phyloP scores from a whole-genome alignment of 2,888 invertebrate genomes.

The Gandaritis pyraliata region DNA sequence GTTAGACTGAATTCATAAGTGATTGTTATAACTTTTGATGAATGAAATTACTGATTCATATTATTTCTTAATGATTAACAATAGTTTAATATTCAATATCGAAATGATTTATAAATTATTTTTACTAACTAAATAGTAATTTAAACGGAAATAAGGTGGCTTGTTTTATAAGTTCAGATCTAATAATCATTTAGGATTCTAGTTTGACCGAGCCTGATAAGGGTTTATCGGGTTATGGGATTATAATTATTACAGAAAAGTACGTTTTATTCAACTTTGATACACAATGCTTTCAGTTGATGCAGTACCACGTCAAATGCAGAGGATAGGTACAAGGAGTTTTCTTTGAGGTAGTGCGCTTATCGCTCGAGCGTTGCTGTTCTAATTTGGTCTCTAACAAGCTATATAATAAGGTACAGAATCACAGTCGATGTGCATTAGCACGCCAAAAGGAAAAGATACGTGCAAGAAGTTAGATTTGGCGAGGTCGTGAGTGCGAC shows the following conservation, averaged over 20 bases:
- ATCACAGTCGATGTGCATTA: not conserved
- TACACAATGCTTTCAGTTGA: no score
- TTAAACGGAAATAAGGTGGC: not conserved
- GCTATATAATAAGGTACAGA: not conserved
- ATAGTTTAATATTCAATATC: not conserved
- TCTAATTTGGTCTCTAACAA: not conserved
- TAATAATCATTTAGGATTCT: not conserved
- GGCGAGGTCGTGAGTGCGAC: not conserved
- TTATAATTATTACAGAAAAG: no score
- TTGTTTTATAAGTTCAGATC: not conserved
- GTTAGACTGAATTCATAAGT: slow-evolving; percentile 29
- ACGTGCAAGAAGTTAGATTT: not conserved
- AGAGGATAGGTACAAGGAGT: no score
- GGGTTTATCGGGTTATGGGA: no score
- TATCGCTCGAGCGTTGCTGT: no score
- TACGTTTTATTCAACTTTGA: no score
- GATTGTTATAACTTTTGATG: slow-evolving; percentile 19
- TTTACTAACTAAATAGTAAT: no score
- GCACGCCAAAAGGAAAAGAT: not conserved
- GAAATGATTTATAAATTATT: not conserved
- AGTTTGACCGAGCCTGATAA: no score
- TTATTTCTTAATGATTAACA: slow-evolving; percentile 11
- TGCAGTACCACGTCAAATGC: no score
- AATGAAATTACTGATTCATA: slow-evolving; percentile 16
- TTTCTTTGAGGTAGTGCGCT: no score